Percentiles rank a stretch among this genome's conserved stretches.
These are phyloP conservation scores for Rhadina sibilatrix DNA, from an alignment of 2,113 vertebrate species.

Conservation along the genomic window DNA sequence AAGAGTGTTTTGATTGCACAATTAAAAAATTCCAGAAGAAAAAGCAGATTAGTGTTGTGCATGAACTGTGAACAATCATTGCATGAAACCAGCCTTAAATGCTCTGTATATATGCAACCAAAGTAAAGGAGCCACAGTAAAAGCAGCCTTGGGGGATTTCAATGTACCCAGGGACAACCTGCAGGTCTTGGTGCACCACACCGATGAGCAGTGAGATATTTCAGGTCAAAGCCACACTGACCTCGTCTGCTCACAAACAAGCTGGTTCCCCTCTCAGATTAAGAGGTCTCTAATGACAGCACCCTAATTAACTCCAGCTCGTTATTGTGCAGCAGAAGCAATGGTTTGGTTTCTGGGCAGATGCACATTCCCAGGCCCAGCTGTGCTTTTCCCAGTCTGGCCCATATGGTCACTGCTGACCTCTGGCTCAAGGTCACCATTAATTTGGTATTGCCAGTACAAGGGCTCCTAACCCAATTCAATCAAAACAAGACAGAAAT, in stretches of 20 bases:
- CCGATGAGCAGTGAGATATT: rapidly evolving
- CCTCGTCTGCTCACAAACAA: not conserved
- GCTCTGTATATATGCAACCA: not conserved
- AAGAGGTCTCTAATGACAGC: not conserved
- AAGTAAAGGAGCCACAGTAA: not conserved
- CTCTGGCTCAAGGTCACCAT: not conserved
- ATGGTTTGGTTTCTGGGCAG: not conserved
- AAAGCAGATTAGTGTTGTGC: not conserved
- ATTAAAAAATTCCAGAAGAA: not conserved
- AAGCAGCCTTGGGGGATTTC: not conserved
- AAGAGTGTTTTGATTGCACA: not conserved
- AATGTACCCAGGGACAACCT: not conserved
- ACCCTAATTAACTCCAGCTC: not conserved
- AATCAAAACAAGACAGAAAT: not conserved
- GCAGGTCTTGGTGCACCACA: not conserved
- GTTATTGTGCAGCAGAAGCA: not conserved
- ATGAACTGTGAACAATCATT: not conserved
- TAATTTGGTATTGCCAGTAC: not conserved
- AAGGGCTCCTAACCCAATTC: not conserved
- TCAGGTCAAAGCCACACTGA: not conserved
- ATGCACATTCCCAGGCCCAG: not conserved
- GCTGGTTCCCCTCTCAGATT: not conserved
- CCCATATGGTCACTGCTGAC: not conserved
- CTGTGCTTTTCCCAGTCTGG: not conserved
- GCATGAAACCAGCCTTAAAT: not conserved